phyloP scores from a whole-genome alignment of 2,113 vertebrate species.

The Nyctibius bracteatus region DNA sequence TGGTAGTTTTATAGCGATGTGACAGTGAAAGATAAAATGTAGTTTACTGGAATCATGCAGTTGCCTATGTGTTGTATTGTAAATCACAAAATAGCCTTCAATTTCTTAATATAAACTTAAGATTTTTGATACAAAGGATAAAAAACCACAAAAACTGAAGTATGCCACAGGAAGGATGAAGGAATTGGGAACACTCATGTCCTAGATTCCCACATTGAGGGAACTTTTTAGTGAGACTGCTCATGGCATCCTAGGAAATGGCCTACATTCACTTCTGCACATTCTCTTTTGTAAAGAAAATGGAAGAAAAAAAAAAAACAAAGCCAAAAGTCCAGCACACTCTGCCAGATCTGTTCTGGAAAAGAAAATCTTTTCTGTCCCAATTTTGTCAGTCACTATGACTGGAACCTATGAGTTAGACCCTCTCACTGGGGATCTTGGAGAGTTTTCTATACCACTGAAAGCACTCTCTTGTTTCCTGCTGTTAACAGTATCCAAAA shows the following conservation, averaged over 20 bases:
- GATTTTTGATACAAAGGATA: background rate
- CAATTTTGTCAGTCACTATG: background rate
- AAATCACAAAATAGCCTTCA: background rate
- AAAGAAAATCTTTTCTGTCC: background rate
- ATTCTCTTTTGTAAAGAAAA: background rate
- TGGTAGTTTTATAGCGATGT: background rate
- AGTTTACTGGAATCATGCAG: background rate
- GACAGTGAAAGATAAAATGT: background rate
- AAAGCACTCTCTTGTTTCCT: background rate
- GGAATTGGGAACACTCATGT: background rate
- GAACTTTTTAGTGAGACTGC: background rate
- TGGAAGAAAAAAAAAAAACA: background rate
- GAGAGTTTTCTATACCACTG: background rate
- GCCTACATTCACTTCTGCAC: background rate
- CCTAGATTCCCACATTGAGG: background rate
- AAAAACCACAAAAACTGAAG: background rate
- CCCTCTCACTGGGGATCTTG: background rate
- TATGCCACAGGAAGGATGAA: background rate
- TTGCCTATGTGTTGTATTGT: background rate
- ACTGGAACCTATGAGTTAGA: background rate
- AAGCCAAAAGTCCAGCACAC: background rate
- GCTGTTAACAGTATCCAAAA: background rate
- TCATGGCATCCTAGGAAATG: background rate
- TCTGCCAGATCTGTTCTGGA: background rate
- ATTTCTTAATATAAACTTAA: background rate